phyloP scores from a whole-genome alignment of 2,888 invertebrate species.

The Tuta absoluta region DNA sequence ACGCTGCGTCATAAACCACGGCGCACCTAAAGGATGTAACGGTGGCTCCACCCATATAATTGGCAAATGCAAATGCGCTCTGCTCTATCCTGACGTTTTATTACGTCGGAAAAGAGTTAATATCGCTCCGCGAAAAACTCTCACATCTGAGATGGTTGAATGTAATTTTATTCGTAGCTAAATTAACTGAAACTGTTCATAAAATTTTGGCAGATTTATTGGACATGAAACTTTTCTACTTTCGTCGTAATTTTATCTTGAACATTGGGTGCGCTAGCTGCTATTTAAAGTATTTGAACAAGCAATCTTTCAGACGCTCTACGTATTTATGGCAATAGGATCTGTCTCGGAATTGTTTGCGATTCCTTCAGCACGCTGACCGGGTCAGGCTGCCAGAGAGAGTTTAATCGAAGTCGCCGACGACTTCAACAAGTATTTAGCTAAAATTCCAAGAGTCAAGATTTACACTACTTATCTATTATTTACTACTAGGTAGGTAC shows the following conservation, averaged over 20 bases:
- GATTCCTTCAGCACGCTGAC: slow-evolving; percentile 19
- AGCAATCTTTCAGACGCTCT: slow-evolving; percentile 21
- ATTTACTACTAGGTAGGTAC: not conserved
- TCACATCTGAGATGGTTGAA: slow-evolving; percentile 46
- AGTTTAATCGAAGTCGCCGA: slow-evolving; percentile 25
- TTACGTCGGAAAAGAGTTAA: slow-evolving; percentile 60
- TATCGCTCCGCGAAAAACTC: slow-evolving; percentile 60
- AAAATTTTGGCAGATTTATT: slow-evolving; percentile 36
- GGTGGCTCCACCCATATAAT: slow-evolving; percentile 43
- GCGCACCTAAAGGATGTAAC: slow-evolving; percentile 20
- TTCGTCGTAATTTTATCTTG: slow-evolving; percentile 11
- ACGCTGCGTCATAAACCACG: slow-evolving; percentile 52
- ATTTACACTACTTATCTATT: not conserved
- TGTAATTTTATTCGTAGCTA: slow-evolving; percentile 42
- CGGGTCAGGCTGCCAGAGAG: slow-evolving; percentile 4
- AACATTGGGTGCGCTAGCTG: slow-evolving; percentile 7
- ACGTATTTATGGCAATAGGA: slow-evolving; percentile 22
- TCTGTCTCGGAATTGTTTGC: slow-evolving; percentile 24
- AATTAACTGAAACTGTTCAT: slow-evolving; percentile 38
- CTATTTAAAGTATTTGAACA: slow-evolving; percentile 13
- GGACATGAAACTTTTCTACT: slow-evolving; percentile 25
- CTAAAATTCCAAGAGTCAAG: not conserved
- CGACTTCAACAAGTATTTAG: slow-evolving; percentile 21
- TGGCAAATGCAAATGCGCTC: slow-evolving; percentile 60
- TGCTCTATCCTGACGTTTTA: slow-evolving; percentile 61